Evolutionary conservation across 2,797 vertebrate genomes (phyloP), one percentile per base, ranked within the genome.

Genomic region (Coccyzus lansbergi): DNA sequence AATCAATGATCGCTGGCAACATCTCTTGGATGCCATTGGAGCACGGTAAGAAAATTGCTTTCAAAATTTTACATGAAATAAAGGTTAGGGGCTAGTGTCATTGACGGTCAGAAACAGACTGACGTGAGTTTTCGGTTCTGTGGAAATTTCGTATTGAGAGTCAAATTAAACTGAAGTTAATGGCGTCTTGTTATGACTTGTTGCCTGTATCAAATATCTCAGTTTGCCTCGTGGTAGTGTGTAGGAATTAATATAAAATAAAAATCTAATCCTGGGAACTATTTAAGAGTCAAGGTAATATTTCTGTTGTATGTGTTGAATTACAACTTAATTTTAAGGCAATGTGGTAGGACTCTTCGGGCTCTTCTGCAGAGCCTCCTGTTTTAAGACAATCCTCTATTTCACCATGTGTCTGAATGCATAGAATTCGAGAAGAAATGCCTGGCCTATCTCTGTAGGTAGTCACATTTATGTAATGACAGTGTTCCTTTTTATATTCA

Each of bases 21-120:
- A 99, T 77, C 98, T 99, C 71, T 99, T 99, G 2, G 98, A 99
- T 95, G 98, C 99, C 97, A 99, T 99, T 19, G 98, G 99, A 84
- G 97, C 98, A 93, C 98, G 99, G 99, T 99, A 98, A 98, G 98
- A 74, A 87, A 84, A 40, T 40, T 0, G 53, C 71, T 75, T 92
- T 62, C n/a, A 36, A 0, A 81, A 11, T 58, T 90, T 92, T 59
- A 12, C 42, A 4, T 53, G 59, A 92, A 36, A 11, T 56, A 48
- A 22, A 84, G 86, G 44, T 76, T 34, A 86, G 65, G 76, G n/a
- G 10, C 18, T 74, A 17, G 14, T 68, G 77, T 64, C 74, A 46
- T 60, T 65, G 48, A 56, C 68, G 18, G 4, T 65, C 33, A 71
- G 58, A 83, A 85, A 59, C 52, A 74, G n/a, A 48, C 33, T 46